A percentile compares a stretch with the other conserved stretches of the same genome.
Conservation (phyloP, 2,797 vertebrate species). For the Rousettus madagascariensis region DNA sequence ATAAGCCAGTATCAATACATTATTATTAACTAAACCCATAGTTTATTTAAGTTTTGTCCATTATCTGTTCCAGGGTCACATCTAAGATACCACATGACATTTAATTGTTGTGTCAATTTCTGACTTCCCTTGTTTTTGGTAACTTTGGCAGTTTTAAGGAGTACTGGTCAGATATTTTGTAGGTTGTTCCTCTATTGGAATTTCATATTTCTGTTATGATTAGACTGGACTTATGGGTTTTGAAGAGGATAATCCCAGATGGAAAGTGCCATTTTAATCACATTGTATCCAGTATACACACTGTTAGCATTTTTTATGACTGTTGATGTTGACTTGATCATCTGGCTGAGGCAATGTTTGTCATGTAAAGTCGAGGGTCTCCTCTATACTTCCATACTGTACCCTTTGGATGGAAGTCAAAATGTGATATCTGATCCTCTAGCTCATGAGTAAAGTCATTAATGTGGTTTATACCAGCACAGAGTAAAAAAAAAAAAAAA, state of each 20-base stretch:
- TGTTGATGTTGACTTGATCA: neutral
- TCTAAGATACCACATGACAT: neutral
- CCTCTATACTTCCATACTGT: neutral
- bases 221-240: neutral
- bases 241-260: neutral
- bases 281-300: neutral
- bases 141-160: neutral
- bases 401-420: neutral
- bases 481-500: neutral
- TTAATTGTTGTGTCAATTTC: neutral
- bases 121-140: neutral
- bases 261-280: neutral
- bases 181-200: neutral
- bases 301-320: neutral
- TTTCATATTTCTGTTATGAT: neutral
- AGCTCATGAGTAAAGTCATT: neutral
- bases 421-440: neutral
- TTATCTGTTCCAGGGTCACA: neutral
- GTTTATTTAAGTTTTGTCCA: neutral
- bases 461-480: neutral
- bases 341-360: neutral
- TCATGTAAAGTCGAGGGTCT: neutral
- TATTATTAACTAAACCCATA: neutral
- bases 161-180: neutral
- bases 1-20: neutral